Percentiles rank a stretch among this genome's conserved stretches.
Evolutionary conservation across 1,140 invertebrate species (phyloP).

Genomic region (Drosophila pruinosa): DNA sequence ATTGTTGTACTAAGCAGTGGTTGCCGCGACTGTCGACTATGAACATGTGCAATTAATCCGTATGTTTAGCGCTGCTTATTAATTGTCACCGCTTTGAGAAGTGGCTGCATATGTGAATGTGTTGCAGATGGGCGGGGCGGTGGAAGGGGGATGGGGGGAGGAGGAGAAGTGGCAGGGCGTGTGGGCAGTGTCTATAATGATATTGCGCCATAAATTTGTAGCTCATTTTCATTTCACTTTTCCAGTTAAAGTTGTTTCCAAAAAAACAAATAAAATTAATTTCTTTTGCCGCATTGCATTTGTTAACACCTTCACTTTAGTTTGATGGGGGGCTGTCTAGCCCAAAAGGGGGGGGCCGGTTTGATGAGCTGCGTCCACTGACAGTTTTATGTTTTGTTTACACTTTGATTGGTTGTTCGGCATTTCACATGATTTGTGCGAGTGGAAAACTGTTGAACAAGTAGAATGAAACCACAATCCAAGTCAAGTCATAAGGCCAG

Average conservation of each 20-base stretch:
- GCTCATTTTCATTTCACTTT: constrained; percentile 31
- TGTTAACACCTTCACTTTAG: constrained; percentile 74
- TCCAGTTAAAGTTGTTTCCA: constrained; percentile 8
- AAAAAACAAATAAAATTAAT: constrained; percentile 24
- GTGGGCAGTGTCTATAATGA: constrained; percentile 28
- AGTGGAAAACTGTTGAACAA: constrained; percentile 12
- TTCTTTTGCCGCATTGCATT: constrained; percentile 35
- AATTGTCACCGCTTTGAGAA: constrained; percentile 67
- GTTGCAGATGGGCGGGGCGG: not conserved
- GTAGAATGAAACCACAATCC: constrained; percentile 16
- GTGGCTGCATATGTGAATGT: not conserved
- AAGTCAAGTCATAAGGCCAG: not conserved
- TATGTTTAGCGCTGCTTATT: constrained; percentile 70
- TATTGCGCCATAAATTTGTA: constrained; percentile 52
- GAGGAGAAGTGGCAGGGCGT: not conserved
- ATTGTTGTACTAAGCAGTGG: not conserved
- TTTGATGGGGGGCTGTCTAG: not conserved
- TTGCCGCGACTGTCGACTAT: constrained; percentile 5
- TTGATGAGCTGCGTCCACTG: constrained; percentile 75
- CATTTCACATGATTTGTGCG: constrained; percentile 12
- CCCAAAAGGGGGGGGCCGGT: not conserved
- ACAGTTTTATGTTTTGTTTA: constrained; percentile 83
- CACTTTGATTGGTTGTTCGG: constrained; percentile 50
- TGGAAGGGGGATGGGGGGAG: not conserved
- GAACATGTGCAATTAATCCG: constrained; percentile 82